Evolutionary conservation across 2,888 invertebrate species (phyloP).

Genomic region (Portevinia maculata): DNA sequence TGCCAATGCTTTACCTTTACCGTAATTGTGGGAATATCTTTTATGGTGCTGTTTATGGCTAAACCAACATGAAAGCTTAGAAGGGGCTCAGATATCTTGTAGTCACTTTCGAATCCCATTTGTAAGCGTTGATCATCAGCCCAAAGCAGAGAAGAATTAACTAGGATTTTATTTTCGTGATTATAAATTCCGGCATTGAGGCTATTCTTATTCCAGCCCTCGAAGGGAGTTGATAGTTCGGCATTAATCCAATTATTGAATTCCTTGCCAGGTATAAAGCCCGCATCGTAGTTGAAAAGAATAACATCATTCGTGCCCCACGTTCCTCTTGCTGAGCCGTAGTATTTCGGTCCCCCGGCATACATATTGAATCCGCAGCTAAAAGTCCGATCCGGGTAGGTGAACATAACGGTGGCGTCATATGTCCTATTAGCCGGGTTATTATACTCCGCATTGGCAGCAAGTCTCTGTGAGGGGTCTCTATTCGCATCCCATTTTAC

Average conservation of each 20-base stretch:
- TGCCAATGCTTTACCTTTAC: constrained; percentile 85
- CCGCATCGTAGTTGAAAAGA: constrained; percentile 79
- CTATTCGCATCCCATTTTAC: constrained; percentile 94
- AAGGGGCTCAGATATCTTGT: constrained; percentile 81
- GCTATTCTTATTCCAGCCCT: constrained; percentile 85
- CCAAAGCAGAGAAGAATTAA: constrained; percentile 85
- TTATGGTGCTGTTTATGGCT: constrained; percentile 85
- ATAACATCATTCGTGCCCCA: constrained; percentile 88
- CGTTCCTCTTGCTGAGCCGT: constrained; percentile 85
- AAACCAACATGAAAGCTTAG: constrained; percentile 84
- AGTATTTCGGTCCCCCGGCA: constrained; percentile 80
- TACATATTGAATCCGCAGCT: constrained; percentile 87
- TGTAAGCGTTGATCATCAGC: constrained; percentile 85
- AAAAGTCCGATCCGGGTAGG: constrained; percentile 90
- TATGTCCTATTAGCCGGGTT: constrained; percentile 86
- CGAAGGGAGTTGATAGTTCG: constrained; percentile 85
- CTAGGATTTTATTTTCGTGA: constrained; percentile 83
- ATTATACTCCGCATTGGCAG: constrained; percentile 85
- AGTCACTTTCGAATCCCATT: constrained; percentile 84
- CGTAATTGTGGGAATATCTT: constrained; percentile 85
- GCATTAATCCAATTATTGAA: constrained; percentile 82
- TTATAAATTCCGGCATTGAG: constrained; percentile 83
- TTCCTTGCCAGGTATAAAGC: constrained; percentile 78
- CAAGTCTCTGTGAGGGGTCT: constrained; percentile 87
- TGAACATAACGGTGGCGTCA: constrained; percentile 86